These are phyloP conservation scores for Dryocosmus kuriphilus DNA, from an alignment of 2,888 invertebrate genomes.

Conservation along the genomic window DNA sequence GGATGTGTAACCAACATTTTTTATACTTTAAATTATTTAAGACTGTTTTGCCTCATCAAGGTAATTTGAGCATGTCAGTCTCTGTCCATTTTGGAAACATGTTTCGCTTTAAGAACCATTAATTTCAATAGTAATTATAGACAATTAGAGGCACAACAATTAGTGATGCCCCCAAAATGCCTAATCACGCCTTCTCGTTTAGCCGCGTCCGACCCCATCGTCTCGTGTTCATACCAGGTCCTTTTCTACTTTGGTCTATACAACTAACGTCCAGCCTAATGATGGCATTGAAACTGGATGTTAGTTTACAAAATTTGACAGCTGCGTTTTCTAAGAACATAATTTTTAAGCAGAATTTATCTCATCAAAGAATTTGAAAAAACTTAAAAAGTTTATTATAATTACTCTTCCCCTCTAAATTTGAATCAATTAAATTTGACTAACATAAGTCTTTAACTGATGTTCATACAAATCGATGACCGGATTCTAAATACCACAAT, in stretches of 20 bases:
- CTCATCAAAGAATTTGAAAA: background rate
- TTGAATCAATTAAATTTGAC: background rate
- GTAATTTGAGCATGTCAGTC: conserved; percentile 11
- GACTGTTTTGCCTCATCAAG: conserved; percentile 11
- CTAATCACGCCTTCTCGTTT: conserved; percentile 64
- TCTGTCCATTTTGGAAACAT: conserved; percentile 17
- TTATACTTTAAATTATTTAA: conserved; percentile 3
- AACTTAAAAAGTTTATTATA: background rate
- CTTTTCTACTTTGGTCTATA: conserved; percentile 21
- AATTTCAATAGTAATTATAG: conserved; percentile 63
- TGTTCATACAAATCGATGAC: no score
- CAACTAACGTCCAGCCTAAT: conserved; percentile 41
- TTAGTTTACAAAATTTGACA: conserved; percentile 17
- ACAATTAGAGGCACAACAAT: conserved; percentile 64
- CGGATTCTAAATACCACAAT: no score
- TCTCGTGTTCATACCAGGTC: conserved; percentile 22
- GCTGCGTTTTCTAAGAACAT: conserved; percentile 28
- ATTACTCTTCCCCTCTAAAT: background rate
- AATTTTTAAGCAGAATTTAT: conserved; percentile 9
- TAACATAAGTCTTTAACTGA: no score
- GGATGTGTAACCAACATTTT: background rate
- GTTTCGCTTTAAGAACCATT: conserved; percentile 49
- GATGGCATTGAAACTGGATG: conserved; percentile 31
- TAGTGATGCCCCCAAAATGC: conserved; percentile 61
- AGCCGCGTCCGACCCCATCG: conserved; percentile 49